Percentiles rank a stretch among this genome's conserved stretches.
These are phyloP conservation scores for Abrostola tripartita DNA, from an alignment of 2,888 invertebrate genomes.

Conservation along the genomic window DNA sequence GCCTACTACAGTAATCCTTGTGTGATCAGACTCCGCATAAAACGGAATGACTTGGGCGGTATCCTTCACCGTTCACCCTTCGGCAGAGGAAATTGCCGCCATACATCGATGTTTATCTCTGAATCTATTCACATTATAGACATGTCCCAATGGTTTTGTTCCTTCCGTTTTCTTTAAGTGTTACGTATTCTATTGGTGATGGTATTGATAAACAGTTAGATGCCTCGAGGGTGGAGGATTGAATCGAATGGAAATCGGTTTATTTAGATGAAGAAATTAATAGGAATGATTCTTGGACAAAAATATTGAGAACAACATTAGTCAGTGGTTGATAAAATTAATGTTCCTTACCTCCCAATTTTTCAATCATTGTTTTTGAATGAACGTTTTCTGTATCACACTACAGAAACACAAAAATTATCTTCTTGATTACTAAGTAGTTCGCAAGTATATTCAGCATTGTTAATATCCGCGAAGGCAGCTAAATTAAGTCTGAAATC, in stretches of 20 bases:
- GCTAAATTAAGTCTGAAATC: too few relatives aligned
- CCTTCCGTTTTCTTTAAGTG: constrained; percentile 56
- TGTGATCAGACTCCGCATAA: constrained; percentile 60
- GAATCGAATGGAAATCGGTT: constrained; percentile 22
- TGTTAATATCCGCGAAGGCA: too few relatives aligned
- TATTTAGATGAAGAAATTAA: not conserved
- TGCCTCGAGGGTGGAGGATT: constrained; percentile 9
- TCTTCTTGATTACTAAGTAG: too few relatives aligned
- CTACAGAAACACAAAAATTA: too few relatives aligned
- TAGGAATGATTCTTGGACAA: not conserved
- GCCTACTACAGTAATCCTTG: constrained; percentile 13
- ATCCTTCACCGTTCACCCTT: constrained; percentile 79
- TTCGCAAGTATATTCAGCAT: too few relatives aligned
- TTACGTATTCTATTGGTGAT: constrained; percentile 42
- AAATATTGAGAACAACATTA: too few relatives aligned
- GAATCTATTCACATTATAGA: constrained; percentile 80
- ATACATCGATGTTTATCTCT: constrained; percentile 83
- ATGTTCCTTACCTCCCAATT: too few relatives aligned
- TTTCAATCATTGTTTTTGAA: too few relatives aligned
- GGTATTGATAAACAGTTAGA: constrained; percentile 28
- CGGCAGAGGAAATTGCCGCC: constrained; percentile 79
- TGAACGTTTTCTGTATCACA: too few relatives aligned
- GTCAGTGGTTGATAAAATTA: too few relatives aligned
- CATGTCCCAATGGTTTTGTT: constrained; percentile 66
- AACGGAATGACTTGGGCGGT: constrained; percentile 70